Base-by-base conservation (phyloP, 1,140 invertebrate species). In the Drosophila nannoptera region DNA sequence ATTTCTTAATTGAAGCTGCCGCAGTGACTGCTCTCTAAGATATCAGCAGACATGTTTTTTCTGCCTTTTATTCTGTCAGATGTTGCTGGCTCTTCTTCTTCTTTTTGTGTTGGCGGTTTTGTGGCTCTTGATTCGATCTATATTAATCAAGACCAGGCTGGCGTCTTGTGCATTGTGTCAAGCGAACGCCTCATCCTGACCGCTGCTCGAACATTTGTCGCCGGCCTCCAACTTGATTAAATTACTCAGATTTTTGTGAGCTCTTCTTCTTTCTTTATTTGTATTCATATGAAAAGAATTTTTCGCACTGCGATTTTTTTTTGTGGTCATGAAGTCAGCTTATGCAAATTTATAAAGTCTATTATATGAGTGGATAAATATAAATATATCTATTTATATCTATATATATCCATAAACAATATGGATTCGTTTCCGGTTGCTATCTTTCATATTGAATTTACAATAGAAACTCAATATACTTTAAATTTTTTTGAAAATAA, bases 1-100 rank as follows among this genome's bases (percentile, higher is more conserved):
- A 84, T 84, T 84, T 84, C 80, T 84, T 84, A 84, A 84, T 84
- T 84, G 80, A 84, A 86, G 81, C 70, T 73, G 81, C 69, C 70
- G 60, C 60, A 67, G 69, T 60, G 55, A 65, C 45, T 14, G 75
- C 75, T 22, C 22, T 22, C 22, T 22, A 22, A 22, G 22, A 64
- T 69, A 65, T 58, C 62, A 45, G 80, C 65, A 78, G 80, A 83
- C 78, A 75, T 68, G 73, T 68, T 73, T 61, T 50, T 64, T 72
- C 32, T 72, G 50, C 53, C 33, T n/a, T 4, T 45, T 35, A 31
- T 54, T 29, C 59, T 36, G 22, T 22, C 22, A 56, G 68, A 52
- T 66, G n/a, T 54, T 67, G 54, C 16, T 35, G 31, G n/a, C n/a
- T n/a, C n/a, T n/a, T n/a, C n/a, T n/a, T n/a, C n/a, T n/a, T n/a